Evolutionary conservation across 2,888 invertebrate species (phyloP).

Genomic region (Nymphalis polychloros): DNA sequence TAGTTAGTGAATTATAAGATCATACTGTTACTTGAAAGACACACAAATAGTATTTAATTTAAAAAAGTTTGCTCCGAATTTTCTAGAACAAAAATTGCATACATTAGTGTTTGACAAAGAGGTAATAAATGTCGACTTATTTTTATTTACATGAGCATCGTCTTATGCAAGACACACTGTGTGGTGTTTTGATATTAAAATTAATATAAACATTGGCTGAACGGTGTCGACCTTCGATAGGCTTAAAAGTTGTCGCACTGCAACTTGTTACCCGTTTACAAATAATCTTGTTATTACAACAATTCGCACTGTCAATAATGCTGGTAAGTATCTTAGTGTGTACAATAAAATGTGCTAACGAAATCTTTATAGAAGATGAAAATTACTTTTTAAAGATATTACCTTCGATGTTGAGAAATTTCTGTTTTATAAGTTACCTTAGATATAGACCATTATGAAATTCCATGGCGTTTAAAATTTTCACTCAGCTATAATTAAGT

Average conservation of each 20-base stretch:
- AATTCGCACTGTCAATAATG: conserved; percentile 22
- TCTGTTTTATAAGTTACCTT: neutral
- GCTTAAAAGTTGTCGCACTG: conserved; percentile 44
- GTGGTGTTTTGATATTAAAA: conserved; percentile 15
- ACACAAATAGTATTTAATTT: no score
- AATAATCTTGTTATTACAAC: conserved; percentile 25
- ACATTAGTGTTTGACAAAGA: no score
- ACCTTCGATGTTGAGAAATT: neutral
- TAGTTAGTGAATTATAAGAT: no score
- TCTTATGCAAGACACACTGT: conserved; percentile 18
- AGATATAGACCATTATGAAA: conserved; percentile 17
- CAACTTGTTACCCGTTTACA: conserved; percentile 35
- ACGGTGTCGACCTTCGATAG: conserved; percentile 43
- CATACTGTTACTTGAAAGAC: no score
- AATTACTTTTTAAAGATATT: no score
- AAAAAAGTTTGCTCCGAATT: no score
- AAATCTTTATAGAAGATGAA: neutral
- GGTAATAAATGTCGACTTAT: neutral
- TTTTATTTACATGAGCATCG: conserved; percentile 24
- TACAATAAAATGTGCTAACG: neutral
- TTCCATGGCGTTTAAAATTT: conserved; percentile 17
- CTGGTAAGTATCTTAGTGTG: conserved; percentile 14
- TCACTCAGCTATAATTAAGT: conserved; percentile 23
- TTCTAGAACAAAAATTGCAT: no score
- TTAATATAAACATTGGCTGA: conserved; percentile 33